A percentile compares a stretch with the other conserved stretches of the same genome.
These are phyloP conservation scores for Lampropteryx suffumata DNA, from an alignment of 2,888 invertebrate species.

Conservation along the genomic window DNA sequence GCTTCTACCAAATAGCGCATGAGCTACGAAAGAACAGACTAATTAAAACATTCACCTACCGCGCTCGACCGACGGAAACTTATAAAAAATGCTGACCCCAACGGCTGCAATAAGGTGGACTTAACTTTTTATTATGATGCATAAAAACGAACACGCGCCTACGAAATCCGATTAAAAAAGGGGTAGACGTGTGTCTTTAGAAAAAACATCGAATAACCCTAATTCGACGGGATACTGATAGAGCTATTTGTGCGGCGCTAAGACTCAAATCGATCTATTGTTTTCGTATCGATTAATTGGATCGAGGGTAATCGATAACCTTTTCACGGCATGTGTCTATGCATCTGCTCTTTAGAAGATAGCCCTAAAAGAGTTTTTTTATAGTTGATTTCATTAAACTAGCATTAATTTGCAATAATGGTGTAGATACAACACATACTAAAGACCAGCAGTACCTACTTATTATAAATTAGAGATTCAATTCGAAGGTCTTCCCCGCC, in stretches of 20 bases:
- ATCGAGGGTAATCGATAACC: conserved; percentile 80
- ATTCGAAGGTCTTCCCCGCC: too few relatives aligned
- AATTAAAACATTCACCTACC: conserved; percentile 79
- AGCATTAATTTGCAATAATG: neutral
- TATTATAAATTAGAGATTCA: too few relatives aligned
- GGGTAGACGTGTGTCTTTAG: conserved; percentile 69
- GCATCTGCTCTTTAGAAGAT: conserved; percentile 66
- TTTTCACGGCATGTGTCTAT: conserved; percentile 65
- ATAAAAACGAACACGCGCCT: conserved; percentile 77
- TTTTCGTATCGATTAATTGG: conserved; percentile 81
- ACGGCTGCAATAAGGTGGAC: conserved; percentile 78
- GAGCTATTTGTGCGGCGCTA: conserved; percentile 75
- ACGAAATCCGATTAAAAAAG: conserved; percentile 78
- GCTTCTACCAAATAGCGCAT: conserved; percentile 57
- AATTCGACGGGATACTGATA: conserved; percentile 75
- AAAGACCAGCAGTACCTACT: too few relatives aligned
- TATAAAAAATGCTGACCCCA: conserved; percentile 69
- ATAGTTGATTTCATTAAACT: neutral
- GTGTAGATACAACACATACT: neutral
- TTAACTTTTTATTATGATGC: conserved; percentile 63
- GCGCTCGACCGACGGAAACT: conserved; percentile 60
- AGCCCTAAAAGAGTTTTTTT: conserved; percentile 38
- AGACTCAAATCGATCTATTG: conserved; percentile 67
- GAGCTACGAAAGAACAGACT: conserved; percentile 48
- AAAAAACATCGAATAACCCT: conserved; percentile 73